A percentile compares a stretch with the other conserved stretches of the same genome.
phyloP scores from a whole-genome alignment of 2,888 invertebrate species.

The Drosophila nigricruria region DNA sequence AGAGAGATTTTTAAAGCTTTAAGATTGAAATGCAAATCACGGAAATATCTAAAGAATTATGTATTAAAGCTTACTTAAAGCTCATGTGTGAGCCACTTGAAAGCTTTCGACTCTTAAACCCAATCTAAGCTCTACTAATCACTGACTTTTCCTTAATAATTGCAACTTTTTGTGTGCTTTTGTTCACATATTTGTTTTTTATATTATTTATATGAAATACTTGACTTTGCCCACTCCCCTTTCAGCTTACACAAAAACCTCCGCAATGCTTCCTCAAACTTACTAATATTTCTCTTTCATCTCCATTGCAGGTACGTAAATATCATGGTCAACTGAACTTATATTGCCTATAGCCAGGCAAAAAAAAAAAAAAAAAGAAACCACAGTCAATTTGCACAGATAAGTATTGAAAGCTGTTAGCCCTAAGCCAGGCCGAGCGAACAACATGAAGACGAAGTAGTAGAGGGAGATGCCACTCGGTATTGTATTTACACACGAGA shows the following conservation, averaged over 20 bases:
- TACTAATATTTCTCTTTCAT: constrained; percentile 11
- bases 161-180: neutral
- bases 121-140: neutral
- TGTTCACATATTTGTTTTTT: neutral
- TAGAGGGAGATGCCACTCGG: neutral
- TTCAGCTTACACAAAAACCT: neutral
- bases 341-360: neutral
- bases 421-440: constrained; percentile 28
- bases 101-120: neutral
- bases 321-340: constrained; percentile 20
- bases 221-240: neutral
- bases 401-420: constrained; percentile 56
- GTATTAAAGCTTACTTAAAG: neutral
- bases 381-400: constrained; percentile 44
- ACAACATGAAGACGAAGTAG: neutral
- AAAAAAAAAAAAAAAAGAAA: neutral
- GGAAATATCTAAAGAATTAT: too few species aligned
- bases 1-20: too few species aligned
- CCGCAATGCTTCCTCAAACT: neutral
- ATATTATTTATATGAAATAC: neutral
- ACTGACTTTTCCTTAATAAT: neutral
- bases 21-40: too few species aligned
- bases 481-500: constrained; percentile 49
- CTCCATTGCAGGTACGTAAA: constrained; percentile 64
- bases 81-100: too few species aligned